phyloP scores from a whole-genome alignment of 2,888 invertebrate species.

The Tetragonula carbonaria region DNA sequence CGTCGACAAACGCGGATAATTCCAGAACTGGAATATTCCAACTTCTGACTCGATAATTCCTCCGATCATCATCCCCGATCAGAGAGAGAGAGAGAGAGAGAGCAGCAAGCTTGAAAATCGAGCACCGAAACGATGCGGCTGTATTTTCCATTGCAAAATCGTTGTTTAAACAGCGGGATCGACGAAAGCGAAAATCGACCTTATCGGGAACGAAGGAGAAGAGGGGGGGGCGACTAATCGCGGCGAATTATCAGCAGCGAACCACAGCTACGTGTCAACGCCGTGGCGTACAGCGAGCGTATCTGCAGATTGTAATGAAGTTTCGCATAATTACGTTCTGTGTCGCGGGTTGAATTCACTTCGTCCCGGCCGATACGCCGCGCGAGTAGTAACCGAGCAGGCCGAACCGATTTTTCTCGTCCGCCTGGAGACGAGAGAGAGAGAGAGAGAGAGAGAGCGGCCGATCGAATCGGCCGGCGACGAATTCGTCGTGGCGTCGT shows the following conservation, averaged over 20 bases:
- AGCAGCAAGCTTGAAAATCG: too few relatives aligned
- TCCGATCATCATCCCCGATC: too few relatives aligned
- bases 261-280: slow-evolving; percentile 28
- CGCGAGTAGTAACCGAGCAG: too few relatives aligned
- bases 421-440: neutral
- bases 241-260: slow-evolving; percentile 38
- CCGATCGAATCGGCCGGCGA: slow-evolving; percentile 20
- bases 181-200: neutral
- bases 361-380: too few relatives aligned
- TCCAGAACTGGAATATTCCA: too few relatives aligned
- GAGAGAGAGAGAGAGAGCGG: neutral
- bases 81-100: too few relatives aligned
- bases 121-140: too few relatives aligned
- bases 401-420: too few relatives aligned
- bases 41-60: too few relatives aligned
- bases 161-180: neutral
- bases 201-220: neutral
- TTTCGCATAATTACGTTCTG: slow-evolving; percentile 60
- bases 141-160: neutral
- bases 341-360: slow-evolving; percentile 35
- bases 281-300: slow-evolving; percentile 49
- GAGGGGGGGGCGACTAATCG: neutral
- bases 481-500: slow-evolving; percentile 39
- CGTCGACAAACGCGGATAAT: too few relatives aligned
- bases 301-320: slow-evolving; percentile 61